Conservation (phyloP, 2,797 vertebrate genomes). For the Ateles fusciceps region DNA sequence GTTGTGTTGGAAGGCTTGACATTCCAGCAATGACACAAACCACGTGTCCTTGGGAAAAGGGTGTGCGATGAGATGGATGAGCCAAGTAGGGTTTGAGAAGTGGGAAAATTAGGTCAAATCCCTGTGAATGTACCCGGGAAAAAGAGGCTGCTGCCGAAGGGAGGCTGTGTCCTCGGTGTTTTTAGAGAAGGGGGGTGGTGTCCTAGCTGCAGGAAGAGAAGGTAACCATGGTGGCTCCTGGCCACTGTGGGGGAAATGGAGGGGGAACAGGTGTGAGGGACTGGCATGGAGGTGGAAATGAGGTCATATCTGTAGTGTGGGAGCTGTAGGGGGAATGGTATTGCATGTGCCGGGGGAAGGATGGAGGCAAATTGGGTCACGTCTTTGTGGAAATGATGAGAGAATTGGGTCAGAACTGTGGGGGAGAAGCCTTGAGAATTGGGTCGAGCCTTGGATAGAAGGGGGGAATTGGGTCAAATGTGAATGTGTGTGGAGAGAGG, state of each 20-base stretch:
- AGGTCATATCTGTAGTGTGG: conserved; percentile 54
- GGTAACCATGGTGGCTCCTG: not conserved
- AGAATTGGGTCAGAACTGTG: conserved; percentile 80
- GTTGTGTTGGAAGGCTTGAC: conserved; percentile 62
- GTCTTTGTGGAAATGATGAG: conserved; percentile 77
- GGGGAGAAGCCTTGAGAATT: conserved; percentile 79
- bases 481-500: conserved; percentile 39
- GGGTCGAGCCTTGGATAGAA: conserved; percentile 77
- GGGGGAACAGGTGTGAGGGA: conserved; percentile 54
- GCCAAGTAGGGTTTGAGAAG: not conserved
- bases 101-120: not conserved
- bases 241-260: not conserved
- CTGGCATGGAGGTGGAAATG: conserved; percentile 47
- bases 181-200: not conserved
- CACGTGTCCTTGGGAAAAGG: conserved; percentile 49
- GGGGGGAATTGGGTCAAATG: conserved; percentile 79
- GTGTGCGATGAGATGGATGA: not conserved
- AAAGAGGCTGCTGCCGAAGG: too few relatives aligned
- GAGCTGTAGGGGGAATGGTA: conserved; percentile 51
- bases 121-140: not conserved
- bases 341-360: conserved; percentile 63
- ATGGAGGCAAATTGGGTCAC: conserved; percentile 74
- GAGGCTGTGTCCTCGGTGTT: not conserved
- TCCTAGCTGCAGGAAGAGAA: not conserved
- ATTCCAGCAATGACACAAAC: not conserved